Conservation (phyloP, 2,888 invertebrate species). For the Cheilosia scutellata region DNA sequence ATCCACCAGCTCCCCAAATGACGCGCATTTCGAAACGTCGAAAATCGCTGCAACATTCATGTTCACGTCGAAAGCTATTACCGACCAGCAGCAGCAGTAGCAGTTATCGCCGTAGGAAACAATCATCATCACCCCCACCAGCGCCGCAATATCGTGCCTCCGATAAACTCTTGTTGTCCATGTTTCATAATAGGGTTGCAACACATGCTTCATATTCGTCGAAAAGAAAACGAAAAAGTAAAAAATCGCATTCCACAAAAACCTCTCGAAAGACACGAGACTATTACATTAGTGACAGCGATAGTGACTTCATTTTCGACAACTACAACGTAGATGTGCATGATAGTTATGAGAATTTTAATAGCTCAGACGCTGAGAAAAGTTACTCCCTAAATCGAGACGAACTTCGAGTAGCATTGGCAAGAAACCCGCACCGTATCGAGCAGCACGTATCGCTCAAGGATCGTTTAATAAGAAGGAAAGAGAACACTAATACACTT, state of each 20-base stretch:
- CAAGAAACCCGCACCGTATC: conserved; percentile 61
- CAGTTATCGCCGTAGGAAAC: conserved; percentile 42
- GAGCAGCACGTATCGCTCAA: conserved; percentile 54
- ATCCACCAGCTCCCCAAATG: conserved; percentile 50
- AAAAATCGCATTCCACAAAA: conserved; percentile 59
- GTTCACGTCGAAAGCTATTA: conserved; percentile 32
- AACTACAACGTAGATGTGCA: conserved; percentile 61
- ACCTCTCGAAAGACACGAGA: conserved; percentile 35
- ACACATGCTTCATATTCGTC: conserved; percentile 41
- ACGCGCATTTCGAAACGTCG: conserved; percentile 46
- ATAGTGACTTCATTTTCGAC: conserved; percentile 39
- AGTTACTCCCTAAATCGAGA: conserved; percentile 79
- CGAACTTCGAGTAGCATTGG: conserved; percentile 80
- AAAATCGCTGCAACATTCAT: conserved; percentile 42
- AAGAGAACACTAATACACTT: conserved; percentile 52
- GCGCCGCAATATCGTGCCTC: conserved; percentile 44
- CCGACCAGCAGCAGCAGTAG: conserved; percentile 13
- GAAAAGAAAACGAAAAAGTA: conserved; percentile 50
- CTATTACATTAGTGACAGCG: conserved; percentile 28
- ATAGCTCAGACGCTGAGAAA: conserved; percentile 65
- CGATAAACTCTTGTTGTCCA: conserved; percentile 57
- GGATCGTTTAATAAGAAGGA: conserved; percentile 58
- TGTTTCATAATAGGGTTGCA: conserved; percentile 40
- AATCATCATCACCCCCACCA: conserved; percentile 50
- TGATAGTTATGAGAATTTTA: conserved; percentile 53